Evolutionary conservation across 53 echinoderm and acorn worm species (phyloP), one percentile per base, ranked within the genome.

Genomic region (Zoroaster sp.): DNA sequence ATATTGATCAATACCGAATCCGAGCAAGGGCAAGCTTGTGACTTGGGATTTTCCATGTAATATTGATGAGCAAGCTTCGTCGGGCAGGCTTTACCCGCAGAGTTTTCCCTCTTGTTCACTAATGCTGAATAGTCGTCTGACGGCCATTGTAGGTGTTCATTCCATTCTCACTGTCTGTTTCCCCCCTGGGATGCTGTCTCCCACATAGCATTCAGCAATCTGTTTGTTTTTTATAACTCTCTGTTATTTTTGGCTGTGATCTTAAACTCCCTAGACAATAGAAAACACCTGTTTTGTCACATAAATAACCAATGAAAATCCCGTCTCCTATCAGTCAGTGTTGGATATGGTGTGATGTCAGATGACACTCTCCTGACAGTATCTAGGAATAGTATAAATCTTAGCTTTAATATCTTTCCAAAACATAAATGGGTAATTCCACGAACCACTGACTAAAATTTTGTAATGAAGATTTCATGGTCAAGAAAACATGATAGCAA

Each of bases 231-330:
- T 1, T 28, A 43, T 15, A 30, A 45, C 45, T 14, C 15, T 76
- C 18, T 52, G 12, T 73, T 39, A 46, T 23, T 46, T 21, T 49
- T 34, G 32, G 47, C 17, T 35, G 28, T 76, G 76, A 45, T 47
- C 39, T 36, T 73, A 73, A 30, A 44, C 39, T 36, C 39, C 75
- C 31, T 15, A 4, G 47, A 52, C 51, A 46, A 41, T 25, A 36
- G 25, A 30, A 63, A 79, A 79, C 79, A 79, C 79, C 79, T 79
- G 79, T 79, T 79, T 59, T 23, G 63, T 63, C 54, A 79, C 79
- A 79, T 79, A 79, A 79, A 79, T 79, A 54, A 79, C 79, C 59
- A 55, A 79, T 79, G 63, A 59, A n/a, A 44, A 55, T 55, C 65
- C n/a, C 53, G 38, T 79, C 59, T 37, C 65, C 39, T 38, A 35